phyloP scores from a whole-genome alignment of 23 tunicate species.

The Phallusia fumigata region DNA sequence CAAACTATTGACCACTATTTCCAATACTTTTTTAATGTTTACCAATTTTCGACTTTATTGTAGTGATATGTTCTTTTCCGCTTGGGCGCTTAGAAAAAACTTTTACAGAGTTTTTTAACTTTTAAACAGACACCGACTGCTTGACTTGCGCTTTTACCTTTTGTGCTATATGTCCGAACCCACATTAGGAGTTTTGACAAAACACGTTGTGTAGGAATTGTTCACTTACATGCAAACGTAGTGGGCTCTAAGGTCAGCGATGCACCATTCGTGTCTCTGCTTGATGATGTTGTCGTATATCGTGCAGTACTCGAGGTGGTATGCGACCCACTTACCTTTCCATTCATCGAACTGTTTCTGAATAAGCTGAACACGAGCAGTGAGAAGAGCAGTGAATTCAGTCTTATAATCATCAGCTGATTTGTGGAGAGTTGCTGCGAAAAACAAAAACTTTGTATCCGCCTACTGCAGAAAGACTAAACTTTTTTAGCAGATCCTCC shows the following conservation, averaged over 20 bases:
- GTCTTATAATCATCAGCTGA: background rate
- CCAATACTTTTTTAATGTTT: background rate
- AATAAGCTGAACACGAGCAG: background rate
- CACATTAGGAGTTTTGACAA: background rate
- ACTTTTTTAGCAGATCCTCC: too few relatives aligned
- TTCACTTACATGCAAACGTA: constrained; percentile 12
- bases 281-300: constrained; percentile 9
- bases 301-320: constrained; percentile 9
- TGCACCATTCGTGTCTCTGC: constrained; percentile 7
- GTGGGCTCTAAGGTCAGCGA: constrained; percentile 8
- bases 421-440: background rate
- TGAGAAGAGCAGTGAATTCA: background rate
- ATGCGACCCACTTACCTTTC: constrained; percentile 3
- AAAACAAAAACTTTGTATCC: background rate
- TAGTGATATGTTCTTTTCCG: too few relatives aligned
- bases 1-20: background rate
- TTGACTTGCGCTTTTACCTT: too few relatives aligned
- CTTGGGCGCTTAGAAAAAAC: too few relatives aligned
- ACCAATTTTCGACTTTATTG: too few relatives aligned
- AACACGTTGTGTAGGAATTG: too few relatives aligned
- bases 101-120: too few relatives aligned
- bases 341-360: background rate
- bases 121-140: too few relatives aligned
- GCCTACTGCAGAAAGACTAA: too few relatives aligned
- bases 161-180: too few relatives aligned